phyloP scores from a whole-genome alignment of 2,888 invertebrate genomes.

The Ptychoptera albimana region DNA sequence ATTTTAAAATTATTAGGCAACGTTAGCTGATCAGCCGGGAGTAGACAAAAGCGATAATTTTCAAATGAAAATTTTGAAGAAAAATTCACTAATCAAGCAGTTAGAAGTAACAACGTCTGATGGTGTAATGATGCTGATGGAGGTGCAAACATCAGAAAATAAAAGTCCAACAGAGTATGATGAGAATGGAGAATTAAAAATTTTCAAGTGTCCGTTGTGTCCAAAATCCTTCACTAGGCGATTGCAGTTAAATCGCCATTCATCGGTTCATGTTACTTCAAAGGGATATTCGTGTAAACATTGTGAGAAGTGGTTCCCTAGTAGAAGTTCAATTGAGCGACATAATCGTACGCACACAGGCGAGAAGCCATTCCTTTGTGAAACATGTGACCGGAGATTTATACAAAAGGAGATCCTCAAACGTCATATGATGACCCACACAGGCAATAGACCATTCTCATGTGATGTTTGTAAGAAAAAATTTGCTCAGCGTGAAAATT shows the following conservation, averaged over 20 bases:
- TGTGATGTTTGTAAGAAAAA: constrained; percentile 49
- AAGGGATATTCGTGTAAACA: constrained; percentile 35
- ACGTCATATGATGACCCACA: constrained; percentile 42
- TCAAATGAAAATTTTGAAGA: neutral
- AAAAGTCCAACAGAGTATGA: neutral
- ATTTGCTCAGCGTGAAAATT: constrained; percentile 55
- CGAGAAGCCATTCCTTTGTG: constrained; percentile 34
- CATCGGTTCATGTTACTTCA: constrained; percentile 42
- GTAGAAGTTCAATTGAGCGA: constrained; percentile 46
- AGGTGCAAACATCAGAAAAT: constrained; percentile 22
- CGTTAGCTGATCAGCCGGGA: too few relatives aligned
- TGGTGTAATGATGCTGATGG: constrained; percentile 33
- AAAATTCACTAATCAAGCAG: constrained; percentile 8
- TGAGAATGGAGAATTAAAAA: constrained; percentile 28
- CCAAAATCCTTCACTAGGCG: constrained; percentile 44
- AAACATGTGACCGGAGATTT: constrained; percentile 44
- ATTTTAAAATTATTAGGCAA: too few relatives aligned
- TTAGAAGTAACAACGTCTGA: constrained; percentile 33
- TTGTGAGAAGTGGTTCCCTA: constrained; percentile 52
- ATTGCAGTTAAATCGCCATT: constrained; percentile 42
- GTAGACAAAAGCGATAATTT: neutral
- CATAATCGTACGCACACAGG: constrained; percentile 53
- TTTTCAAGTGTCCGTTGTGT: constrained; percentile 45
- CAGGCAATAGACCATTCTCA: constrained; percentile 44
- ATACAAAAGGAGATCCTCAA: constrained; percentile 56